Base-by-base conservation (phyloP, 2,888 invertebrate genomes). In the Harpalus rufipes region DNA sequence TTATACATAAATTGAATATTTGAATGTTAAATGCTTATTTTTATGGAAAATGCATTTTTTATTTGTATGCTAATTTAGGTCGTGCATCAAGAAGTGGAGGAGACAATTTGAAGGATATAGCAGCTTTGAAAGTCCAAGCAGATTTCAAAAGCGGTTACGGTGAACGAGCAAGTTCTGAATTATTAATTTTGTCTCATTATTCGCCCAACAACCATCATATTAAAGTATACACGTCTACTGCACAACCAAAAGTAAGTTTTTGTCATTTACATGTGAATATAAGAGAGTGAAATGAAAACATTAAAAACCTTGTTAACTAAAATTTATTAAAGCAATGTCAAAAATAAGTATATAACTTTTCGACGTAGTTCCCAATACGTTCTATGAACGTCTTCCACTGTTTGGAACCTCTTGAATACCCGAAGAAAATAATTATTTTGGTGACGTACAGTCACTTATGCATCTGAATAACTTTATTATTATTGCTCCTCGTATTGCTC, bases 151-250 rank as follows among this genome's bases (percentile, higher is more conserved):
- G 97, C 90, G 93, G 94, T 5, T 92, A 93, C 58, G 96, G 95
- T 0, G 93, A 94, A 86, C 92, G 92, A 84, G 94, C 96, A 0
- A 91, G 91, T 65, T 92, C 96, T 0, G 96, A 97, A 87, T 89
- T 97, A 79, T 91, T 96, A 58, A 92, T 97, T 87, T 91, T 96
- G 39, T 92, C 96, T 5, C 97, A 98, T 90, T 95, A 95, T 91
- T 97, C 97, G 81, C 96, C 96, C 0, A 93, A 94, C 86, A 94
- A 96, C 90, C 95, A 96, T 87, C 97, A 97, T 89, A 94, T 98
- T 8, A 95, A 97, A 89, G 95, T 98, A 18, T 93, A 95, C 6
- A 98, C 98, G 0, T 97, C 96, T 86, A 98, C 98, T 0, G 93
- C 94, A 10, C 92, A 95, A 81, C 96, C 97, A 0, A 94, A 93